Conservation (phyloP, 2,888 invertebrate species). For the Adelognathus sp. region DNA sequence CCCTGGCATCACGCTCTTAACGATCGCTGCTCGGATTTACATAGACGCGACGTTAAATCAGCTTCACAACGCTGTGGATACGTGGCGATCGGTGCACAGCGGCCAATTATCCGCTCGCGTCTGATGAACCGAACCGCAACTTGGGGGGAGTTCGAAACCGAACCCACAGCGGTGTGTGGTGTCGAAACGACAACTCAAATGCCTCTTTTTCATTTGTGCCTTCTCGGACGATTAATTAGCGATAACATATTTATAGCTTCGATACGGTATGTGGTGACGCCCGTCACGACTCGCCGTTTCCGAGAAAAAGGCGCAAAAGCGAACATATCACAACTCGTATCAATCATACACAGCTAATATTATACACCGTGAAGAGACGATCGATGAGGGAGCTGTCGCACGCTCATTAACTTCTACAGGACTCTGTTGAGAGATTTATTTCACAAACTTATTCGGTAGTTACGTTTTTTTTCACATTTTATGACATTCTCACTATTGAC, state of each 20-base stretch:
- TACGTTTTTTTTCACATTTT: neutral
- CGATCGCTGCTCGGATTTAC: conserved; percentile 24
- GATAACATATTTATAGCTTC: conserved; percentile 7
- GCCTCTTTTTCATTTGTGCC: neutral
- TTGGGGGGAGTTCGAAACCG: neutral
- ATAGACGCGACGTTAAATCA: conserved; percentile 13
- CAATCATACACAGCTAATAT: conserved; percentile 25
- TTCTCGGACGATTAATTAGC: conserved; percentile 13
- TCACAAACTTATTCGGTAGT: conserved; percentile 2
- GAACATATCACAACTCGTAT: conserved; percentile 2
- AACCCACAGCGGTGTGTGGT: neutral
- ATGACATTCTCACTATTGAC: neutral
- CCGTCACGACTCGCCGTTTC: conserved; percentile 19
- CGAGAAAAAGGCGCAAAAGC: too few relatives aligned
- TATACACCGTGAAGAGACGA: conserved; percentile 1
- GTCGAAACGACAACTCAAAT: conserved; percentile 4
- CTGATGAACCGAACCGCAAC: neutral
- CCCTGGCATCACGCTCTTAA: conserved; percentile 13
- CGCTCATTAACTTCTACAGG: neutral
- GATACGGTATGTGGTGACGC: neutral
- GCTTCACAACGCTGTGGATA: conserved; percentile 22
- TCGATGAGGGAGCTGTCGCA: conserved; percentile 26
- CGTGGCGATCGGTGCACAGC: neutral
- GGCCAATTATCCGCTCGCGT: conserved; percentile 25
- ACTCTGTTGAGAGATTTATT: neutral